Conservation (phyloP, 2,797 vertebrate genomes). For the Pipistrellus nathusii region DNA sequence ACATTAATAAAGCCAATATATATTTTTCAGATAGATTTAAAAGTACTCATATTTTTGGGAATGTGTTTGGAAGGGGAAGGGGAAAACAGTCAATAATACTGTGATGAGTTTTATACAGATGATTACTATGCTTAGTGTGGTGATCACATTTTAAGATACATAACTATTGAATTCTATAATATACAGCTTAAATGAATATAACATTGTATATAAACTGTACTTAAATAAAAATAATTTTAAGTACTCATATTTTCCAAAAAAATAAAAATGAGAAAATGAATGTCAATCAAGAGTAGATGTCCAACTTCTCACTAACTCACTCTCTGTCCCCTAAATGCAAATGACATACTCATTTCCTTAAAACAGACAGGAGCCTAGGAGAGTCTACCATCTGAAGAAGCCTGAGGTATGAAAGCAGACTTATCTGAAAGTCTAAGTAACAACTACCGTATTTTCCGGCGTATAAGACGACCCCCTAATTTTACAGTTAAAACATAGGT, state of each 20-base stretch:
- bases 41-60: too few species aligned
- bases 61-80: too few species aligned
- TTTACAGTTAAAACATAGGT: too few species aligned
- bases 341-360: background rate
- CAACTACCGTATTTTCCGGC: background rate
- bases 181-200: background rate
- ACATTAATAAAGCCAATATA: too few species aligned
- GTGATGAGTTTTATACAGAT: too few species aligned
- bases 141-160: too few species aligned
- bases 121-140: too few species aligned
- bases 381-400: background rate
- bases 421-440: slow-evolving; percentile 21
- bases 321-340: background rate
- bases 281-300: background rate
- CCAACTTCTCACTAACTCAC: background rate
- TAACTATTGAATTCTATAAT: background rate
- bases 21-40: too few species aligned
- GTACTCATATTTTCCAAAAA: background rate
- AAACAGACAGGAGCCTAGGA: background rate
- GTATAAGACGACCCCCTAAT: too few species aligned
- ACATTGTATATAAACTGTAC: background rate
- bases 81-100: too few species aligned
- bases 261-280: background rate
- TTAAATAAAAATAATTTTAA: background rate
- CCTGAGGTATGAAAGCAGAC: background rate